Conservation (phyloP, 2,113 vertebrate genomes). For the Nothobranchius furzeri region DNA sequence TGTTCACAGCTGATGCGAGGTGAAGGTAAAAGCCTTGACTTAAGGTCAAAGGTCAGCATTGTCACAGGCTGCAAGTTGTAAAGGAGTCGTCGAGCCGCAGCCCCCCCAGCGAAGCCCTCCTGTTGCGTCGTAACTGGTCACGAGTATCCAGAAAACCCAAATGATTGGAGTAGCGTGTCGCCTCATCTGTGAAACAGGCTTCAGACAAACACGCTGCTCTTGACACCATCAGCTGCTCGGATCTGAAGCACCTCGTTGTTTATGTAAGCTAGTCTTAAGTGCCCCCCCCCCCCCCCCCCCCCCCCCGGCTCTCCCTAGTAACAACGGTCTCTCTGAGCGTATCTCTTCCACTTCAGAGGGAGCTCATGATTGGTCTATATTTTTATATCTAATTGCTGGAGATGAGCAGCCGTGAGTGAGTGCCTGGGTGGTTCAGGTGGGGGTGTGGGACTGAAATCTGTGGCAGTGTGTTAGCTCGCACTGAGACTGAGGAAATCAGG, state of each 20-base stretch:
- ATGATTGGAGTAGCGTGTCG: neutral
- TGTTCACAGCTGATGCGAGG: neutral
- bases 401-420: conserved; percentile 70
- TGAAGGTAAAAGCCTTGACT: conserved; percentile 1
- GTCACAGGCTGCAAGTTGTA: neutral
- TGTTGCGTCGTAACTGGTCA: neutral
- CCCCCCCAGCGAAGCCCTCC: conserved; percentile 1
- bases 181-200: neutral
- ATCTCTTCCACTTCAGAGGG: conserved; percentile 50
- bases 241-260: conserved; percentile 51
- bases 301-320: conserved; percentile 71
- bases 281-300: conserved; percentile 24
- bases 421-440: conserved; percentile 64
- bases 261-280: conserved; percentile 46
- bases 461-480: conserved; percentile 54
- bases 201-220: conserved; percentile 19
- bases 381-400: conserved; percentile 80
- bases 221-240: conserved; percentile 44
- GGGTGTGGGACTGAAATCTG: conserved; percentile 62
- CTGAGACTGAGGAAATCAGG: conserved; percentile 43
- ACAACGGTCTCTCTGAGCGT: conserved; percentile 64
- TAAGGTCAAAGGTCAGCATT: neutral
- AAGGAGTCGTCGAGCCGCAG: conserved; percentile 3
- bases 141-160: neutral
- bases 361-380: conserved; percentile 77